phyloP scores from a whole-genome alignment of 2,113 vertebrate genomes.

The Xenopus borealis region DNA sequence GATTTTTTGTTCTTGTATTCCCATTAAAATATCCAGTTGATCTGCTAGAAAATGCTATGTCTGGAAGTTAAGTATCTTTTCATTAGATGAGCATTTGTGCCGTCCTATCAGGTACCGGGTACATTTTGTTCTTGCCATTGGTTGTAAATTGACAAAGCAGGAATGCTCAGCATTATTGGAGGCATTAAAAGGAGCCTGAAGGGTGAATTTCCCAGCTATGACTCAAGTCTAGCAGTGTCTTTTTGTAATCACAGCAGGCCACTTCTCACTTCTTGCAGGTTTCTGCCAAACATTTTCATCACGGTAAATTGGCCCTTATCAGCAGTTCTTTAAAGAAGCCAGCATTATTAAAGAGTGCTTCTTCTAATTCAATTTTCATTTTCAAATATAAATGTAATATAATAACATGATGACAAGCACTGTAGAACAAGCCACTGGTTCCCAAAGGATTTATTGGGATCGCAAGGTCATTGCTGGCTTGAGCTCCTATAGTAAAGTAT shows the following conservation, averaged over 20 bases:
- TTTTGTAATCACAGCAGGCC: slow-evolving; percentile 4
- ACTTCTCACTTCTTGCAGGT: slow-evolving; percentile 10
- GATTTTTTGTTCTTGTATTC: no score
- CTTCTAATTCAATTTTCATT: background rate
- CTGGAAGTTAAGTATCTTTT: background rate
- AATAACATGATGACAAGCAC: background rate
- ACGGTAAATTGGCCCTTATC: background rate
- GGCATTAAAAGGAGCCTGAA: slow-evolving; percentile 34
- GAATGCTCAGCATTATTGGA: slow-evolving; percentile 34
- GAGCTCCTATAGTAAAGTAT: no score
- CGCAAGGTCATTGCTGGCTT: no score
- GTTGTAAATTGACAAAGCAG: slow-evolving; percentile 24
- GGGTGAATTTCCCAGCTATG: slow-evolving; percentile 29
- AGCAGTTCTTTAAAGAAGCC: background rate
- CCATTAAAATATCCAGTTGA: no score
- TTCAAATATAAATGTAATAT: background rate
- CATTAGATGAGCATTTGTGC: slow-evolving; percentile 9
- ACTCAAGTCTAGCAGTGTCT: slow-evolving; percentile 10
- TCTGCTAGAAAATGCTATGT: no score
- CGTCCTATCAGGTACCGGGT: slow-evolving; percentile 24
- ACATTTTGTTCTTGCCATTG: slow-evolving; percentile 37
- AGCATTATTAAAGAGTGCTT: background rate
- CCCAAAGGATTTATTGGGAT: no score
- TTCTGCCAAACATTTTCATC: background rate
- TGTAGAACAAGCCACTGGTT: background rate